phyloP scores from a whole-genome alignment of 1,140 invertebrate genomes.

The Doryteuthis pealeii region DNA sequence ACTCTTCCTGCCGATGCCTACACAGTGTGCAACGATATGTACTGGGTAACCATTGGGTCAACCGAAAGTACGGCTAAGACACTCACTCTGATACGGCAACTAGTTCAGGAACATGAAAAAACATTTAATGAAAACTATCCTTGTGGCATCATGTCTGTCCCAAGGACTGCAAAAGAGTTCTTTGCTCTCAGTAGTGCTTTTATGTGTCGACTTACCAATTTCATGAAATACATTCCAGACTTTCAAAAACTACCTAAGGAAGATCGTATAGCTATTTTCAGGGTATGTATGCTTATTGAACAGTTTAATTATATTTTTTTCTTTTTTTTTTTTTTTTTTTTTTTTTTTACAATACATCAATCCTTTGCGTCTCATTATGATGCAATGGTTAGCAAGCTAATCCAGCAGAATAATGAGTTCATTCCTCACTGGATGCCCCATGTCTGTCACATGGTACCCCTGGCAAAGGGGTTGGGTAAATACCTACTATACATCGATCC shows the following conservation, averaged over 20 bases:
- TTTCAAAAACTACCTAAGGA: slow-evolving; percentile 46
- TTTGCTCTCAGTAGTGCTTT: slow-evolving; percentile 79
- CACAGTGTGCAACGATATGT: background rate
- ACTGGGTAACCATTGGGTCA: background rate
- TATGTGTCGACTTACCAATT: slow-evolving; percentile 72
- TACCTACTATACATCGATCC: too few species aligned
- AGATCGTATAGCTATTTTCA: slow-evolving; percentile 51
- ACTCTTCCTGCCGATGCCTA: background rate
- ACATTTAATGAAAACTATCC: slow-evolving; percentile 10
- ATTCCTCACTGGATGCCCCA: too few species aligned
- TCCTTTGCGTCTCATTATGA: too few species aligned
- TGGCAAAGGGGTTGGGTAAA: too few species aligned
- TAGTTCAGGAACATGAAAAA: slow-evolving; percentile 4
- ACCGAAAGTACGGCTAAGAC: background rate
- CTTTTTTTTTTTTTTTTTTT: slow-evolving; percentile 22
- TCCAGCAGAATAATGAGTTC: too few species aligned
- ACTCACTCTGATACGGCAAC: background rate
- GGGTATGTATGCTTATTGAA: slow-evolving; percentile 30
- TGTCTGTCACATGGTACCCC: too few species aligned
- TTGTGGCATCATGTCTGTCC: background rate
- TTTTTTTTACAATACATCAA: too few species aligned
- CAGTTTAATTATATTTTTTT: background rate
- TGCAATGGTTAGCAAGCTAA: too few species aligned
- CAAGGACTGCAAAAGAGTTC: slow-evolving; percentile 44
- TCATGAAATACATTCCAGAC: slow-evolving; percentile 52